phyloP scores from a whole-genome alignment of 2,113 vertebrate species.

The Seriola dumerili region DNA sequence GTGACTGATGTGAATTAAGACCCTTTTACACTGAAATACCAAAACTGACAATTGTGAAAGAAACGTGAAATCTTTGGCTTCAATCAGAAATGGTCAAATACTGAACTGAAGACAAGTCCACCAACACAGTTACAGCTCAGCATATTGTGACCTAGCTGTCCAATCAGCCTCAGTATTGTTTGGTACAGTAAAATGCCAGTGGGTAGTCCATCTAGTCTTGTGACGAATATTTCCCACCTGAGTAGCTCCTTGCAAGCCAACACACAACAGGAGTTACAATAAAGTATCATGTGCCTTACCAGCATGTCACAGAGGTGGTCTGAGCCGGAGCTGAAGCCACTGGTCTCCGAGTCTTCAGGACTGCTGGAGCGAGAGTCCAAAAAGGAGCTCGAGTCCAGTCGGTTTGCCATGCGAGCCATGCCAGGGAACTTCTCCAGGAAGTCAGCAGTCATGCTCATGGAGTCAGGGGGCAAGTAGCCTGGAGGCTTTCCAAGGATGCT shows the following conservation, averaged over 20 bases:
- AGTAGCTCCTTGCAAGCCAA: not conserved
- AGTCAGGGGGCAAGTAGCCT: slow-evolving; percentile 87
- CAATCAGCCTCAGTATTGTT: too few species aligned
- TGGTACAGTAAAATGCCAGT: not conserved
- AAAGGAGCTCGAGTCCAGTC: slow-evolving; percentile 90
- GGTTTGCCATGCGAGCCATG: slow-evolving; percentile 87
- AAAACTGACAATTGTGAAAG: not conserved
- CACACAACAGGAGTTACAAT: not conserved
- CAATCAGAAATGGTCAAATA: too few species aligned
- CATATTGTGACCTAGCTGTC: too few species aligned
- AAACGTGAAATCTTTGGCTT: not conserved
- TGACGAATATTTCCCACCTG: too few species aligned
- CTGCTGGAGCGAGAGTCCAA: slow-evolving; percentile 97
- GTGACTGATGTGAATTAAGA: not conserved
- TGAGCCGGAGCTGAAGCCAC: slow-evolving; percentile 98
- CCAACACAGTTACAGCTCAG: too few species aligned
- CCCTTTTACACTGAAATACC: not conserved
- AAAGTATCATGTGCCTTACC: slow-evolving; percentile 33
- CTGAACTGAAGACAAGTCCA: too few species aligned
- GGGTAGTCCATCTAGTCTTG: not conserved
- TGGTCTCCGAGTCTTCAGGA: slow-evolving; percentile 97
- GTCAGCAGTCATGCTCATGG: slow-evolving; percentile 90
- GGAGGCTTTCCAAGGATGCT: slow-evolving; percentile 88
- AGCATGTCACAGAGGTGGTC: slow-evolving; percentile 94
- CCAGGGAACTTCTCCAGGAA: slow-evolving; percentile 92